Evolutionary conservation across 2,113 vertebrate genomes (phyloP).

Genomic region (Pelobates fuscus): DNA sequence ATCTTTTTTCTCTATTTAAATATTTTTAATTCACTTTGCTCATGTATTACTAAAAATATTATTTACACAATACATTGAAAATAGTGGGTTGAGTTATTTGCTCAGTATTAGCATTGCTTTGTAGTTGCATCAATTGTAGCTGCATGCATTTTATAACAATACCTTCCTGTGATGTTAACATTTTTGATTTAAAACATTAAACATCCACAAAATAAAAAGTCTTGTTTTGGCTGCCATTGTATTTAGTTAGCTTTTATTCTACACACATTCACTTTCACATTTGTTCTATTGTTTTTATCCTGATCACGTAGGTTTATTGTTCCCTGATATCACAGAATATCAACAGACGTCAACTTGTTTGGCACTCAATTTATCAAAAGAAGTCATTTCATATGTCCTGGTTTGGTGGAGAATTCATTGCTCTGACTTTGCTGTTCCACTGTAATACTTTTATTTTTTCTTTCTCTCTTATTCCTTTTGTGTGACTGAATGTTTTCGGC

Average conservation of each 20-base stretch:
- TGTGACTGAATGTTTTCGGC: background rate
- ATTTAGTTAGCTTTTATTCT: slow-evolving; percentile 8
- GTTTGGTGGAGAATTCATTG: slow-evolving; percentile 18
- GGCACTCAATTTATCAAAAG: slow-evolving; percentile 44
- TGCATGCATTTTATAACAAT: too few species aligned
- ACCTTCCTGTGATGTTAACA: too few species aligned
- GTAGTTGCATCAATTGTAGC: too few species aligned
- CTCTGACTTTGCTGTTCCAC: slow-evolving; percentile 3
- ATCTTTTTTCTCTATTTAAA: too few species aligned
- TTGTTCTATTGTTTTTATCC: slow-evolving; percentile 35
- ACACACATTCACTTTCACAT: slow-evolving; percentile 11
- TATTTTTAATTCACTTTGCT: too few species aligned
- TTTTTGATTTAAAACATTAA: too few species aligned
- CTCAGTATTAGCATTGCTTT: too few species aligned
- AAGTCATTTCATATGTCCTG: slow-evolving; percentile 28
- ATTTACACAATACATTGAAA: too few species aligned
- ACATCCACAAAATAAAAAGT: too few species aligned
- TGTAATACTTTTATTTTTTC: slow-evolving; percentile 17
- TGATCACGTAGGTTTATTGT: slow-evolving; percentile 36
- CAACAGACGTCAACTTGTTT: slow-evolving; percentile 39
- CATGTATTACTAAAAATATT: too few species aligned
- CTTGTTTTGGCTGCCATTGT: background rate
- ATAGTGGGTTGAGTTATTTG: too few species aligned
- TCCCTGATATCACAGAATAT: slow-evolving; percentile 41
- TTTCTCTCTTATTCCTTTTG: background rate